Conservation (phyloP, 2,888 invertebrate genomes). For the Cheiracanthium punctorium region DNA sequence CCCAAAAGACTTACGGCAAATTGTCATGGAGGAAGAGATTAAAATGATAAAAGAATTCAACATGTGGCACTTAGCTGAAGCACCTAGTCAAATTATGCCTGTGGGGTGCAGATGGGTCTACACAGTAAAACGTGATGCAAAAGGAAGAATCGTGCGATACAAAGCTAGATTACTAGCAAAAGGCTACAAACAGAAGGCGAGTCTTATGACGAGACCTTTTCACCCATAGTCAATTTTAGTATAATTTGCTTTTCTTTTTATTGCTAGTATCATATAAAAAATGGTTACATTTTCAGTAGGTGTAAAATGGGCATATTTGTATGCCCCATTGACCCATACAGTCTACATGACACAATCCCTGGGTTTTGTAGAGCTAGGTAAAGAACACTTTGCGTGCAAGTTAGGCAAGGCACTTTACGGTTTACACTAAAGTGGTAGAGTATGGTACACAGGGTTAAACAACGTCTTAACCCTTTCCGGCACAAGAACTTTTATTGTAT, state of each 20-base stretch:
- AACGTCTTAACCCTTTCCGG: not conserved
- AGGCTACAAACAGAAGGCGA: conserved; percentile 20
- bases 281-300: conserved; percentile 25
- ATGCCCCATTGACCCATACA: not conserved
- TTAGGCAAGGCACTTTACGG: not conserved
- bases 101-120: not conserved
- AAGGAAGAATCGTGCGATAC: not conserved
- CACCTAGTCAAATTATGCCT: no score
- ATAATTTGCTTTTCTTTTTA: conserved; percentile 13
- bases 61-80: no score
- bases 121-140: not conserved
- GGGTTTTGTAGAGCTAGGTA: not conserved
- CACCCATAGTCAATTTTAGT: conserved; percentile 18
- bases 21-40: not conserved
- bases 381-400: not conserved
- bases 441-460: not conserved
- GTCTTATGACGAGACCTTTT: conserved; percentile 18
- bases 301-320: conserved; percentile 41
- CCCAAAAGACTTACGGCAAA: not conserved
- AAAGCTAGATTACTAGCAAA: conserved; percentile 18
- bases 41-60: no score
- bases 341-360: not conserved
- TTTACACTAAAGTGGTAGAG: not conserved
- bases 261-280: not conserved
- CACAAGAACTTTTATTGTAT: no score